Evolutionary conservation across 2,113 vertebrate genomes (phyloP).

Genomic region (Lepisosteus osseus): DNA sequence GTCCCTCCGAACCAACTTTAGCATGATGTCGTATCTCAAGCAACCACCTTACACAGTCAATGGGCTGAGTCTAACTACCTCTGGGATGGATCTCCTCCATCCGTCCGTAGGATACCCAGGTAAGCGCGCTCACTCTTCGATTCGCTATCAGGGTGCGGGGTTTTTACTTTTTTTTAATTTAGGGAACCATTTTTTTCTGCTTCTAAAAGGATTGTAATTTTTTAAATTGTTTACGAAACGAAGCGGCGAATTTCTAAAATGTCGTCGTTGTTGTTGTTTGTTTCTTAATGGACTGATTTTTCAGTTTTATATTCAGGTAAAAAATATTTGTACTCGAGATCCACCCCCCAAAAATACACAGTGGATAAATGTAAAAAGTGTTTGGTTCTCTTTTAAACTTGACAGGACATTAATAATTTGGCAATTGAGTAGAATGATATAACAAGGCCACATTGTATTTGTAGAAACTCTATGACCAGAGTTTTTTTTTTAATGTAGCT

Average conservation of each 20-base stretch:
- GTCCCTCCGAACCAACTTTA: constrained; percentile 74
- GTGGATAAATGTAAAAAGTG: too few species aligned
- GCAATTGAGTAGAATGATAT: too few species aligned
- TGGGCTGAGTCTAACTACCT: constrained; percentile 92
- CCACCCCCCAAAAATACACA: too few species aligned
- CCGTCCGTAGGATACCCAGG: constrained; percentile 97
- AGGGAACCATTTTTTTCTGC: not conserved
- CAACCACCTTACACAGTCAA: constrained; percentile 97
- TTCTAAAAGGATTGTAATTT: not conserved
- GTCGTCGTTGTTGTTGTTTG: too few species aligned
- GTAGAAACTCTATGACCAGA: too few species aligned
- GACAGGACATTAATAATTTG: too few species aligned
- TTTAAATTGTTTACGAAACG: too few species aligned
- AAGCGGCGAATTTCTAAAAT: too few species aligned
- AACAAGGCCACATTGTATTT: too few species aligned
- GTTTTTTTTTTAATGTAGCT: too few species aligned
- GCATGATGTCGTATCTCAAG: constrained; percentile 99
- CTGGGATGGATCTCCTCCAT: constrained; percentile 94
- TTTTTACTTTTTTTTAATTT: not conserved
- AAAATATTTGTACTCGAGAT: too few species aligned
- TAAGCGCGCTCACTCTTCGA: constrained; percentile 53
- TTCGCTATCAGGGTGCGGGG: not conserved
- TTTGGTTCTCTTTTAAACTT: too few species aligned
- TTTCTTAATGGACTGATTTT: not conserved
- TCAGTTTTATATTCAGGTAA: not conserved